Conservation (phyloP, 1,140 invertebrate genomes). For the Mizuhopecten yessoensis region DNA sequence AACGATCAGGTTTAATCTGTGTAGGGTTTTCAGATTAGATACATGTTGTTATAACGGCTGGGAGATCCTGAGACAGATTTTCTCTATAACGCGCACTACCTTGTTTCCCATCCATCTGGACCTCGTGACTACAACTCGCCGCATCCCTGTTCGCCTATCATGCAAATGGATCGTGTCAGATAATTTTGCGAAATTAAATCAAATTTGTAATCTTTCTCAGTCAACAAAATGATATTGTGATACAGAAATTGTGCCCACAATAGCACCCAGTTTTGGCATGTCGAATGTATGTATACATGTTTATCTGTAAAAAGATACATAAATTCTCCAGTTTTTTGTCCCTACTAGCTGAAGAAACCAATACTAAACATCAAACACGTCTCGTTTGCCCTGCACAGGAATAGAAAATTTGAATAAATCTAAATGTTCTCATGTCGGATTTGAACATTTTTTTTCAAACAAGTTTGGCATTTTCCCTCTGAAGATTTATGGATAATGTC, state of each 20-base stretch:
- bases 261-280: neutral
- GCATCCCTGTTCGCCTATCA: neutral
- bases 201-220: constrained; percentile 8
- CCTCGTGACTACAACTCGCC: neutral
- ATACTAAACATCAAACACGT: neutral
- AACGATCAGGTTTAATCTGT: too few relatives aligned
- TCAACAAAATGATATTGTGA: constrained; percentile 25
- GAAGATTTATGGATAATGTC: constrained; percentile 32
- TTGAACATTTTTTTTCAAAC: constrained; percentile 16
- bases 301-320: constrained; percentile 34
- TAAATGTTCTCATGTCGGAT: constrained; percentile 15
- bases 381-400: neutral
- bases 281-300: neutral
- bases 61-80: neutral
- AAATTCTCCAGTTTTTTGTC: neutral
- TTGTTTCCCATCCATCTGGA: neutral
- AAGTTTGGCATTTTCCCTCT: constrained; percentile 22
- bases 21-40: too few relatives aligned
- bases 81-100: neutral
- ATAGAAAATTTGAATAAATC: constrained; percentile 22
- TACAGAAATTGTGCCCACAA: constrained; percentile 25
- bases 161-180: constrained; percentile 12
- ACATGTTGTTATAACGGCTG: too few relatives aligned
- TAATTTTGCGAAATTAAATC: constrained; percentile 17
- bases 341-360: neutral